These are phyloP conservation scores for Frieseomelitta varia DNA, from an alignment of 1,140 invertebrate species.

Conservation along the genomic window DNA sequence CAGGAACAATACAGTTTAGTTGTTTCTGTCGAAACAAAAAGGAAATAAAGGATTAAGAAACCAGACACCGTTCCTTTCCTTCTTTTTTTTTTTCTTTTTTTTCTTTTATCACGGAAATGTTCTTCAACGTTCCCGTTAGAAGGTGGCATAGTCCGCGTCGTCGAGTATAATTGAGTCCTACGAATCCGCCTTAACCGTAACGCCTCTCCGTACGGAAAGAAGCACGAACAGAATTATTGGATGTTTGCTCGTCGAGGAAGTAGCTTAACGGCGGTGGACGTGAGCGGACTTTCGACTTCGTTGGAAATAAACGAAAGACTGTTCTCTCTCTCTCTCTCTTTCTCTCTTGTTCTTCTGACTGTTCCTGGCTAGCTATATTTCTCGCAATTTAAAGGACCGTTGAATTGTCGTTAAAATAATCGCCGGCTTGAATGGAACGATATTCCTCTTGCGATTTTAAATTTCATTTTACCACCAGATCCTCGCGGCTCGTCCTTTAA, in stretches of 20 bases:
- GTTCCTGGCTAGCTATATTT: constrained; percentile 38
- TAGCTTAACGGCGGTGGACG: constrained; percentile 66
- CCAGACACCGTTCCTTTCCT: neutral
- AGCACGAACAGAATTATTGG: constrained; percentile 66
- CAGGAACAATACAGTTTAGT: neutral
- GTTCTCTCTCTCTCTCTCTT: constrained; percentile 16
- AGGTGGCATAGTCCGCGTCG: constrained; percentile 18
- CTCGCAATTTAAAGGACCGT: constrained; percentile 44
- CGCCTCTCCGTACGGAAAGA: constrained; percentile 53
- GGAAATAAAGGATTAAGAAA: neutral
- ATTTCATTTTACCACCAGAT: neutral
- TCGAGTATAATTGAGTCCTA: constrained; percentile 52
- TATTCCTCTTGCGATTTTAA: constrained; percentile 5
- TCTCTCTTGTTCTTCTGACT: neutral
- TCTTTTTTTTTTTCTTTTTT: no score
- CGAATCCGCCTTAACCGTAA: constrained; percentile 55
- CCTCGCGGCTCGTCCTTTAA: neutral
- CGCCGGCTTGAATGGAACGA: neutral
- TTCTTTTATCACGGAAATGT: neutral
- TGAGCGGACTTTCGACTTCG: constrained; percentile 60
- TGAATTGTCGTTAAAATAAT: constrained; percentile 44
- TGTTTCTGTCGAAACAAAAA: neutral
- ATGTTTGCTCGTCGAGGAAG: constrained; percentile 66
- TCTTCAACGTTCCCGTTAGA: constrained; percentile 26
- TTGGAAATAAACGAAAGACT: constrained; percentile 54